Evolutionary conservation across 1,140 invertebrate genomes (phyloP).

Genomic region (Anagrus nilaparvatae): DNA sequence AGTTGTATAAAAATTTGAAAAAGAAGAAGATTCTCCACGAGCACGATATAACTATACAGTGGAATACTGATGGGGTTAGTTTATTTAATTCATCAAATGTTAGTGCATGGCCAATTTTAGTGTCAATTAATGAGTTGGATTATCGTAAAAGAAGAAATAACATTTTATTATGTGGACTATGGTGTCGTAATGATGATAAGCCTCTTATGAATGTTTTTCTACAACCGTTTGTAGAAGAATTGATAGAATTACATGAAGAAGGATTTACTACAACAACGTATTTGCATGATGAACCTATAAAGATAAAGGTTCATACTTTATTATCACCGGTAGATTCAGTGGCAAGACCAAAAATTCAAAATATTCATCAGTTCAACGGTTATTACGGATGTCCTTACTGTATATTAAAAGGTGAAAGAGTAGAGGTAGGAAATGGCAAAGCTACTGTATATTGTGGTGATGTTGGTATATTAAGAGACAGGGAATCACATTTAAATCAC

Average conservation of each 20-base stretch:
- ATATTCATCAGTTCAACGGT: constrained; percentile 1
- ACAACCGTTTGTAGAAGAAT: constrained; percentile 6
- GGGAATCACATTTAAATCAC: background rate
- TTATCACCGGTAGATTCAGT: background rate
- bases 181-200: constrained; percentile 4
- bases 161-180: constrained; percentile 16
- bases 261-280: background rate
- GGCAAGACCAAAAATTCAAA: background rate
- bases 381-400: constrained; percentile 2
- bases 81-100: constrained; percentile 9
- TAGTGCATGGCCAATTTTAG: constrained; percentile 13
- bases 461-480: too few species aligned
- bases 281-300: background rate
- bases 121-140: constrained; percentile 15
- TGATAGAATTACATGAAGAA: background rate
- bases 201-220: background rate
- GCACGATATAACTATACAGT: background rate
- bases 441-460: background rate
- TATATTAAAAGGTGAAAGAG: background rate
- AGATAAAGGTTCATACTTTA: constrained; percentile 2
- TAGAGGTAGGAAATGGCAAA: background rate
- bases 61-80: constrained; percentile 4
- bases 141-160: constrained; percentile 15
- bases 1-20: background rate
- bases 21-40: background rate